Percentiles rank a stretch among this genome's conserved stretches.
Evolutionary conservation across 1,140 invertebrate genomes (phyloP).

Genomic region (Penaeus japonicus): DNA sequence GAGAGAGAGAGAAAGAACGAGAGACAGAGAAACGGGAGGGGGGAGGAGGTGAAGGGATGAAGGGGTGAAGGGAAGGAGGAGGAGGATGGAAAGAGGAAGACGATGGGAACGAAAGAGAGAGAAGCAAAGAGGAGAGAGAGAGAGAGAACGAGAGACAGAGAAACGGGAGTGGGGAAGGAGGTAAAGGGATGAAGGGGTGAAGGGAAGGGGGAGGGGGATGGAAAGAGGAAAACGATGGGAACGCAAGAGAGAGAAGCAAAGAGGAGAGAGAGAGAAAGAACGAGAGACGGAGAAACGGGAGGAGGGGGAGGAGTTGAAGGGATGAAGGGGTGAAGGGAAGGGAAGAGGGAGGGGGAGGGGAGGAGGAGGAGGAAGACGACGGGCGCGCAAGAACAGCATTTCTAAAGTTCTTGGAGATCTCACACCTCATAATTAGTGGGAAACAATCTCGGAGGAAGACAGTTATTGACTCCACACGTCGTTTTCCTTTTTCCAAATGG

Average conservation of each 20-base stretch:
- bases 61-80: background rate
- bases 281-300: background rate
- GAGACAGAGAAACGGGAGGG: background rate
- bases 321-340: background rate
- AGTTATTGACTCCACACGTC: slow-evolving; percentile 23
- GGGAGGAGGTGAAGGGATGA: background rate
- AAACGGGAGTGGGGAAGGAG: too few relatives aligned
- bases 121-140: background rate
- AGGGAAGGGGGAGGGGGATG: background rate
- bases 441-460: slow-evolving; percentile 30
- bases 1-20: background rate
- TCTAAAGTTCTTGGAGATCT: slow-evolving; percentile 16
- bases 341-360: background rate
- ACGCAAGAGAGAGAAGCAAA: background rate
- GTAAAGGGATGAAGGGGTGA: background rate
- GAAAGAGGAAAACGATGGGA: background rate
- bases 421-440: slow-evolving; percentile 35
- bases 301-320: background rate
- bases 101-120: background rate
- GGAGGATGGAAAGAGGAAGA: background rate
- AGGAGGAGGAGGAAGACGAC: too few relatives aligned
- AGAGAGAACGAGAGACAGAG: background rate
- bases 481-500: slow-evolving; percentile 24
- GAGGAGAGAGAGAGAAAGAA: background rate
- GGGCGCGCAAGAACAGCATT: background rate